These are phyloP conservation scores for Crioceris asparagi DNA, from an alignment of 2,888 invertebrate genomes.

Conservation along the genomic window DNA sequence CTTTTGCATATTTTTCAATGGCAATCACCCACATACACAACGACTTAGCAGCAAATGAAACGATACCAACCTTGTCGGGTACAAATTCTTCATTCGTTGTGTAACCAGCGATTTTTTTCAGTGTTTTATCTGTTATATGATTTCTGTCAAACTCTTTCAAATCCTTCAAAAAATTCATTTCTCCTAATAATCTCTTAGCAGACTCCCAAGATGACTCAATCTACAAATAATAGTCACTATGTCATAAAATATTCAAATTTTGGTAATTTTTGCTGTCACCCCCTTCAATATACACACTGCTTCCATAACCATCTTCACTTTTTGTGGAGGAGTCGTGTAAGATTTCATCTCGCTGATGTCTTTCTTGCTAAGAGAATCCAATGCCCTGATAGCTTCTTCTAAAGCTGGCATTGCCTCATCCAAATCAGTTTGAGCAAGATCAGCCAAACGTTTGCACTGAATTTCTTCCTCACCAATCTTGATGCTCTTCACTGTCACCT, in stretches of 20 bases:
- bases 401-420: constrained; percentile 80
- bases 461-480: constrained; percentile 71
- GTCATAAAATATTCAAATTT: neutral
- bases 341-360: constrained; percentile 86
- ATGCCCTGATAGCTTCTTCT: constrained; percentile 68
- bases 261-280: constrained; percentile 26
- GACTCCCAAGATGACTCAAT: constrained; percentile 79
- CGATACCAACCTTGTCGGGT: constrained; percentile 76
- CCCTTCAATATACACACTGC: constrained; percentile 74
- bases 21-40: constrained; percentile 85
- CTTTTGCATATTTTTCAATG: constrained; percentile 83
- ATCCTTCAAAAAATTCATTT: constrained; percentile 66
- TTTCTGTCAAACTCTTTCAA: constrained; percentile 81
- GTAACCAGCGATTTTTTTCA: constrained; percentile 71
- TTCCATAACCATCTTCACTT: constrained; percentile 84
- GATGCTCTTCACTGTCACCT: constrained; percentile 56
- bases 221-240: constrained; percentile 25
- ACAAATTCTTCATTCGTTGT: constrained; percentile 75
- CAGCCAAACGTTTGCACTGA: constrained; percentile 71
- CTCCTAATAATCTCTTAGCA: constrained; percentile 76
- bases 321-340: constrained; percentile 74
- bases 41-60: constrained; percentile 78
- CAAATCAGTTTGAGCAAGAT: constrained; percentile 71
- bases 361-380: constrained; percentile 74
- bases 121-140: constrained; percentile 69